phyloP scores from a whole-genome alignment of 2,888 invertebrate genomes.

The Laothoe populi region DNA sequence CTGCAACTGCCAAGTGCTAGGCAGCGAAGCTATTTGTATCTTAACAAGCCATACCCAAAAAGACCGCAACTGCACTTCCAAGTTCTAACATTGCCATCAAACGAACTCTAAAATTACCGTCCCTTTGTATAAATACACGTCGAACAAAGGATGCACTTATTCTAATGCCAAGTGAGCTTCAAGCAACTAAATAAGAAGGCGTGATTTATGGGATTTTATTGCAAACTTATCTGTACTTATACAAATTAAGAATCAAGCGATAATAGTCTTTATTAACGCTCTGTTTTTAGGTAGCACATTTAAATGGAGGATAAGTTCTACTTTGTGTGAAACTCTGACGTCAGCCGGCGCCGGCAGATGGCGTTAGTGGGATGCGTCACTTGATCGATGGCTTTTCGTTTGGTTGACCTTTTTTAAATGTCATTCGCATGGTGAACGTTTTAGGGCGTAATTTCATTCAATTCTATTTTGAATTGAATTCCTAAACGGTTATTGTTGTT shows the following conservation, averaged over 20 bases:
- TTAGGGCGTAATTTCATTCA: not conserved
- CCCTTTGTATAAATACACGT: conserved; percentile 29
- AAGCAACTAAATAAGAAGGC: conserved; percentile 42
- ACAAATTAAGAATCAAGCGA: conserved; percentile 22
- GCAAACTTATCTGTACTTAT: conserved; percentile 27
- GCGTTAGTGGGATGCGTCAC: conserved; percentile 56
- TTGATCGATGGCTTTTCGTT: conserved; percentile 53
- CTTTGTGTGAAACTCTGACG: conserved; percentile 42
- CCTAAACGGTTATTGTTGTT: not conserved
- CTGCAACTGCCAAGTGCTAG: not conserved
- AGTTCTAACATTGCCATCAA: conserved; percentile 14
- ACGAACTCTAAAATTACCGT: conserved; percentile 24
- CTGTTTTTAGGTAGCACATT: not conserved
- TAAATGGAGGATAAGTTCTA: not conserved
- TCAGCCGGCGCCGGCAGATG: conserved; percentile 60
- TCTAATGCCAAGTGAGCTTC: conserved; percentile 41
- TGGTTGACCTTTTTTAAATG: conserved; percentile 50
- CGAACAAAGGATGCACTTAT: conserved; percentile 37
- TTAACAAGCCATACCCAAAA: conserved; percentile 9
- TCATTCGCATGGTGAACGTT: conserved; percentile 14
- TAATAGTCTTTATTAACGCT: not conserved
- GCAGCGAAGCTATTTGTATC: conserved; percentile 3
- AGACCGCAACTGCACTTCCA: conserved; percentile 23
- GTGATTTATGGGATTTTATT: conserved; percentile 40
- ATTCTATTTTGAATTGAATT: not conserved